Base-by-base conservation (phyloP, 1,140 invertebrate species). In the Proctacanthus coquilletti region DNA sequence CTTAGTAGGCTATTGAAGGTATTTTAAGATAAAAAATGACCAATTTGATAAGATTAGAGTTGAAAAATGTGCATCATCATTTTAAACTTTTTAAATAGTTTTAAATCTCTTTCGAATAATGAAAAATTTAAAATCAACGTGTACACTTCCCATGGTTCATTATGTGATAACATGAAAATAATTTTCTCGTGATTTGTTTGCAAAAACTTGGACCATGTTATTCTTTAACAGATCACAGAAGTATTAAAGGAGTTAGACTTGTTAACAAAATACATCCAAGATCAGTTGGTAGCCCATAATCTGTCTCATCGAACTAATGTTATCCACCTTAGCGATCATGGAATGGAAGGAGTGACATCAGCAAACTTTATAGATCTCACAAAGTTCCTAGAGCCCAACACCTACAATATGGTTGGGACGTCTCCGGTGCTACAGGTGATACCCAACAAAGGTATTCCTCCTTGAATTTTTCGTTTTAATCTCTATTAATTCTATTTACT, bases 291-390 rank as follows among this genome's bases (percentile, higher is more conserved):
- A 21, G 36, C 55, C 2, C 46, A 65, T 38, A 52, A 61, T 8
- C 52, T 81, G 23, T 51, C 51, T 23, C 60, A 74, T 48, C 52
- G 51, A 34, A 61, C 79, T 1, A 81, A 82, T 53, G 56, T 84
- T 1, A 66, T 84, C 40, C 62, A 84, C 31, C 54, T 80, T 3
- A 79, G 77, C 52, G 82, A 84, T 58, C 81, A 84, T 60, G 81
- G 82, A 11, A 80, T 83, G 74, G 47, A 66, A 2, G 51, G 58
- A 18, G 64, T 75, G 2, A 63, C 55, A 4, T 44, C 53, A 31
- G 54, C 66, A 21, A 52, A 62, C 42, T 62, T 74, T 40, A 70
- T 80, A 39, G 64, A 77, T 50, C 56, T 80, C 17, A 67, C 68
- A 18, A 51, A 69, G 21, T 68, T 68, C 45, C 50, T 78, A 11